Percentiles rank a stretch among this genome's conserved stretches.
Conservation (phyloP, 2,797 vertebrate genomes). For the Chiroxiphia lanceolata region DNA sequence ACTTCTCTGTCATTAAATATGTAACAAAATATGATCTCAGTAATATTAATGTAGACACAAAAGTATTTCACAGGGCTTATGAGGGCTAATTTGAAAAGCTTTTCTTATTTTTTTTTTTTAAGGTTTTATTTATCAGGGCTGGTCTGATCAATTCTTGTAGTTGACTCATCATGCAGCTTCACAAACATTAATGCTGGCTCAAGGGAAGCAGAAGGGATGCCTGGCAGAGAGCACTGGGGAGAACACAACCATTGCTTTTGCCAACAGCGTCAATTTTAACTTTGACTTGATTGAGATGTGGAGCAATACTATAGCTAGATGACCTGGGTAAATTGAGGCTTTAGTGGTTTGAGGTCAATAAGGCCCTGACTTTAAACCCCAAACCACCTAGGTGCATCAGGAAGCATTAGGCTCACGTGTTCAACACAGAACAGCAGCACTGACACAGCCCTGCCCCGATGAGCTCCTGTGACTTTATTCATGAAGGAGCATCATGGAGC, state of each 20-base stretch:
- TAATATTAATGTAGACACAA: background rate
- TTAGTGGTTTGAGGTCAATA: constrained; percentile 45
- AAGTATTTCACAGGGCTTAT: background rate
- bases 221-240: background rate
- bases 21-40: background rate
- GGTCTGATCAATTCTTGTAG: background rate
- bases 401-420: constrained; percentile 14
- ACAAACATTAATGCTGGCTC: background rate
- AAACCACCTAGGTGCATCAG: constrained; percentile 1
- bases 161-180: background rate
- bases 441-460: background rate
- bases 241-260: background rate
- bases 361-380: background rate
- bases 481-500: background rate
- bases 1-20: background rate
- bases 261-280: background rate
- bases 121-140: background rate
- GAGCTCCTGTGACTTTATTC: background rate
- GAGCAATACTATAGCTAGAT: background rate
- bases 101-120: background rate
- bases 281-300: background rate
- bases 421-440: background rate
- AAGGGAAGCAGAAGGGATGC: background rate
- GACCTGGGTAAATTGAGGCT: constrained; percentile 16
- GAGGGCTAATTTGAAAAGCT: background rate